These are phyloP conservation scores for Crax fasciolata DNA, from an alignment of 2,797 vertebrate species.

Conservation along the genomic window DNA sequence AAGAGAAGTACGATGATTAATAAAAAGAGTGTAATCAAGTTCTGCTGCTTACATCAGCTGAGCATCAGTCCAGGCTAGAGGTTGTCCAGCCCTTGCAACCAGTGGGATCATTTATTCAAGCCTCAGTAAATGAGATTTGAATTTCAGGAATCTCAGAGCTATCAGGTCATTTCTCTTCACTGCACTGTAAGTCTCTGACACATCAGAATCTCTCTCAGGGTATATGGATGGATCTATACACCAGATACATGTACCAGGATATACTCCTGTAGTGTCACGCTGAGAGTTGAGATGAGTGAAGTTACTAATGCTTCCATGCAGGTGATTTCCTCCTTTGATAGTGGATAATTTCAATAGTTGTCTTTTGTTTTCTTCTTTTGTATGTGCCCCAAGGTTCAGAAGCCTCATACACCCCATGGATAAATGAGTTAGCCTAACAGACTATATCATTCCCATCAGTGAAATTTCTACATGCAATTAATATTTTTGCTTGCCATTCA, in stretches of 20 bases:
- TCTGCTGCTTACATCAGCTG: background rate
- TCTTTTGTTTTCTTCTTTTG: background rate
- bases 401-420: background rate
- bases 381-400: background rate
- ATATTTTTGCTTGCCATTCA: background rate
- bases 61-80: background rate
- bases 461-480: background rate
- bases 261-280: background rate
- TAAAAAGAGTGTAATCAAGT: background rate
- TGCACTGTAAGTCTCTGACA: background rate
- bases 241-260: too few species aligned
- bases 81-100: background rate
- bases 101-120: background rate
- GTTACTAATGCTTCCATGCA: background rate
- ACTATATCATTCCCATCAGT: background rate
- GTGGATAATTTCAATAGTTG: background rate
- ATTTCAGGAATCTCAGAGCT: background rate
- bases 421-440: background rate
- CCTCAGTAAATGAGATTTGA: background rate
- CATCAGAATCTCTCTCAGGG: background rate
- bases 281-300: accelerated
- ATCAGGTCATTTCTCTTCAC: background rate
- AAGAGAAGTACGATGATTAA: background rate
- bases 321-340: background rate
- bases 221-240: accelerated